Evolutionary conservation across 2,113 vertebrate genomes (phyloP).

Genomic region (Pterocles gutturalis): DNA sequence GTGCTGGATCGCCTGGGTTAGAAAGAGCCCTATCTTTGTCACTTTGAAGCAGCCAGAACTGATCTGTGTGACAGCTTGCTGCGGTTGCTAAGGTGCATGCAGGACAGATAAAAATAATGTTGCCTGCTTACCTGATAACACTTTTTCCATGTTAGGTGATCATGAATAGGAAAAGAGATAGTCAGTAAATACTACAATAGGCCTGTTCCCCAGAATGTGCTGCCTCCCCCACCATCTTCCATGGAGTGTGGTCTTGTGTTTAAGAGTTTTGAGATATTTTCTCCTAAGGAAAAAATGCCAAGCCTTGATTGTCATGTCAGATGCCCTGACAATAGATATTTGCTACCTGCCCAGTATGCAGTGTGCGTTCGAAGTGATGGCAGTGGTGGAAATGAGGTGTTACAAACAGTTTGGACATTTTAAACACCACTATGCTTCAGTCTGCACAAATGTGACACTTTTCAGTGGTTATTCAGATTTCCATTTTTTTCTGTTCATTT

Average conservation of each 20-base stretch:
- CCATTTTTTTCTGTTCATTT: slow-evolving; percentile 31
- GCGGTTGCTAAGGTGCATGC: neutral
- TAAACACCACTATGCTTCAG: neutral
- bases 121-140: neutral
- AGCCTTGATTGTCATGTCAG: neutral
- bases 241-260: neutral
- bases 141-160: neutral
- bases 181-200: neutral
- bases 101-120: neutral
- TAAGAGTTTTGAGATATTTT: neutral
- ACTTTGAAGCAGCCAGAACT: neutral
- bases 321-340: neutral
- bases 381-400: neutral
- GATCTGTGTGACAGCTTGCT: neutral
- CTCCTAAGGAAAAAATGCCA: neutral
- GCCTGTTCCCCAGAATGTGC: neutral
- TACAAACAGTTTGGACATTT: neutral
- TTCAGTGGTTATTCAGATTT: neutral
- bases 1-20: neutral
- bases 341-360: neutral
- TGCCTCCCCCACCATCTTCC: neutral
- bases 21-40: neutral
- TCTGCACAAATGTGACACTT: neutral
- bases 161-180: neutral
- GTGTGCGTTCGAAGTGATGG: neutral